phyloP scores from a whole-genome alignment of 2,113 vertebrate species.

The Chloropsis hardwickii region DNA sequence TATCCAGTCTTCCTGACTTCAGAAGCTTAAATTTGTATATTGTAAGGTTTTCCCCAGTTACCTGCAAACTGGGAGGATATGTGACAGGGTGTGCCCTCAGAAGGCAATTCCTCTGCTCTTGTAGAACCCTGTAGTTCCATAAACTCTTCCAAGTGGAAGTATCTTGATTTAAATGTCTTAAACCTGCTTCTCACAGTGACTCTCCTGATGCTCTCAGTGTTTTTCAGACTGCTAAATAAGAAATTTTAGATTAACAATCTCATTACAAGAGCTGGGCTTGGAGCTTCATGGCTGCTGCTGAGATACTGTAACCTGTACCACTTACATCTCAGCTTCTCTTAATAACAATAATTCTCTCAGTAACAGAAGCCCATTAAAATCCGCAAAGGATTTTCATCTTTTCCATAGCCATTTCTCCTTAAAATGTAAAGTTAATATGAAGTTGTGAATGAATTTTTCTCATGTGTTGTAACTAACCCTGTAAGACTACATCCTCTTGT shows the following conservation, averaged over 20 bases:
- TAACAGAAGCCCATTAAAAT: not conserved
- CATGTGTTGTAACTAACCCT: not conserved
- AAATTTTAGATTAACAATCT: not conserved
- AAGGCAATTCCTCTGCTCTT: not conserved
- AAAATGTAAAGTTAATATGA: not conserved
- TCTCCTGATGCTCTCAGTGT: not conserved
- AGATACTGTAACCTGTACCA: not conserved
- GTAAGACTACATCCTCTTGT: not conserved
- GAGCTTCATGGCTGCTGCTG: not conserved
- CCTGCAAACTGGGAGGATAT: not conserved
- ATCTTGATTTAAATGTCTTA: not conserved
- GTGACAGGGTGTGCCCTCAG: rapidly evolving
- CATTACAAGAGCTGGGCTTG: not conserved
- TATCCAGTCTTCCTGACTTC: not conserved
- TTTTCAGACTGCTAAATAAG: not conserved
- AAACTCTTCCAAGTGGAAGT: not conserved
- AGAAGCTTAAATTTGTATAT: not conserved
- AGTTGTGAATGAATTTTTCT: not conserved
- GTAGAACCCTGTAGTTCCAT: not conserved
- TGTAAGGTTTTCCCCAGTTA: not conserved
- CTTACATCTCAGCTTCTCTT: not conserved
- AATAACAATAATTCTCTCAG: not conserved
- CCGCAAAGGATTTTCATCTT: not conserved
- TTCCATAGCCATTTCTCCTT: not conserved
- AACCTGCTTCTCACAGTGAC: not conserved